Conservation (phyloP, 2,113 vertebrate species). For the Eulemur macaco region DNA sequence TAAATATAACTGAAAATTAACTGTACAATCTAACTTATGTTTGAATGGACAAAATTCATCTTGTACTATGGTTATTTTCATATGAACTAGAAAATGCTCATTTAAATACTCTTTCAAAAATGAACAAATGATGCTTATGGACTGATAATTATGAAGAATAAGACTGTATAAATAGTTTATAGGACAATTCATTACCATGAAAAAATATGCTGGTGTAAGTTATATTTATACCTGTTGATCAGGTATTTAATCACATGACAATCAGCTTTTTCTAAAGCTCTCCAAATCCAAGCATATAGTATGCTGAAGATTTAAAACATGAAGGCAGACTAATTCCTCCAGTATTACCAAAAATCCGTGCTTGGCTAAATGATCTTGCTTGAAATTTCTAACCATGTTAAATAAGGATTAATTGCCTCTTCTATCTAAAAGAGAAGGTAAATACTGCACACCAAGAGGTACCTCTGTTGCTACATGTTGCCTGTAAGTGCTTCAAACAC, state of each 20-base stretch:
- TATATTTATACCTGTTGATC: slow-evolving; percentile 74
- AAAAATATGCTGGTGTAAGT: slow-evolving; percentile 81
- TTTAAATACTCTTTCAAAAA: slow-evolving; percentile 86
- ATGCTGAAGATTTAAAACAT: slow-evolving; percentile 73
- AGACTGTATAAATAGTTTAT: slow-evolving; percentile 85
- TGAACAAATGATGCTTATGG: slow-evolving; percentile 79
- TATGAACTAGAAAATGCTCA: slow-evolving; percentile 85
- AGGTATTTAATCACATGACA: slow-evolving; percentile 78
- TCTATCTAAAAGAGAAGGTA: slow-evolving; percentile 77
- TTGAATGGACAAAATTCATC: slow-evolving; percentile 72
- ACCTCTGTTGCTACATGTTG: slow-evolving; percentile 80
- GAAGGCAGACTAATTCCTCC: slow-evolving; percentile 74
- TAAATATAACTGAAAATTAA: slow-evolving; percentile 87
- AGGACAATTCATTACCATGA: slow-evolving; percentile 77
- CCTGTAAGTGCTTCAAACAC: slow-evolving; percentile 79
- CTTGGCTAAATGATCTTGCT: slow-evolving; percentile 81
- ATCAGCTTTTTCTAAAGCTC: slow-evolving; percentile 72
- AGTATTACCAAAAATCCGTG: slow-evolving; percentile 79
- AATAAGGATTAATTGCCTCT: slow-evolving; percentile 76
- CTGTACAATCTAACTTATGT: slow-evolving; percentile 84
- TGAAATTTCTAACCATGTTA: slow-evolving; percentile 81
- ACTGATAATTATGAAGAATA: slow-evolving; percentile 76
- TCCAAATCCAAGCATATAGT: slow-evolving; percentile 75
- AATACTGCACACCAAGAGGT: slow-evolving; percentile 79
- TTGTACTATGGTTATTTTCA: slow-evolving; percentile 85